phyloP scores from a whole-genome alignment of 2,797 vertebrate species.

The Pyrocephalus nanus region DNA sequence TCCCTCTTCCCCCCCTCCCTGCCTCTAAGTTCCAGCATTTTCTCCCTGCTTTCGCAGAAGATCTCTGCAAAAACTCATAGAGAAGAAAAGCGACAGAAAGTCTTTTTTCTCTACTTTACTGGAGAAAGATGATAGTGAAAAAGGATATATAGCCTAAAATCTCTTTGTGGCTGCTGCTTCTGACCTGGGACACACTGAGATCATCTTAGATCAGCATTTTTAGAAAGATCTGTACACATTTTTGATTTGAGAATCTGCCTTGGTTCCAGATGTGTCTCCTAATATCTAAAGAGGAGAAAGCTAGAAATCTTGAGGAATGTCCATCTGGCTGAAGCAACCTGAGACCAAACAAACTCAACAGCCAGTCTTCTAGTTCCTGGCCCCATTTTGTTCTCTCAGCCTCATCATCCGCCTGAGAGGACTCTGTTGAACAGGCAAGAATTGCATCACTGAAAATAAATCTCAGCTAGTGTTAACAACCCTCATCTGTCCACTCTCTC shows the following conservation, averaged over 20 bases:
- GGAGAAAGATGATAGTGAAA: neutral
- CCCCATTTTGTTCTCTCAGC: neutral
- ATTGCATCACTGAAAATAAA: neutral
- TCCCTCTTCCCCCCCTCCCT: neutral
- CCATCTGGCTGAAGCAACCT: neutral
- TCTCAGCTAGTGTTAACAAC: neutral
- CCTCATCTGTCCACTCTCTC: conserved; percentile 19
- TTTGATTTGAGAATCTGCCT: neutral
- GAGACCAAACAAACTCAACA: neutral
- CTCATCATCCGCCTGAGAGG: neutral
- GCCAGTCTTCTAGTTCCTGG: neutral
- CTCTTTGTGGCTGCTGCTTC: neutral
- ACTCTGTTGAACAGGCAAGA: neutral
- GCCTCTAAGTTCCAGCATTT: neutral
- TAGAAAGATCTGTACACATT: neutral
- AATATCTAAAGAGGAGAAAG: neutral
- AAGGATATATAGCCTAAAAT: neutral
- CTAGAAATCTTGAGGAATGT: neutral
- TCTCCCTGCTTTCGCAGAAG: neutral
- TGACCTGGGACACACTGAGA: neutral
- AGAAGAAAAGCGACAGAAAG: neutral
- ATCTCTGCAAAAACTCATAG: neutral
- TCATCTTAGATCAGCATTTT: neutral
- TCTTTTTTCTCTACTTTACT: neutral
- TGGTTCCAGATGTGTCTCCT: neutral